Evolutionary conservation across 1,140 invertebrate species (phyloP).

Genomic region (Atta cephalotes): DNA sequence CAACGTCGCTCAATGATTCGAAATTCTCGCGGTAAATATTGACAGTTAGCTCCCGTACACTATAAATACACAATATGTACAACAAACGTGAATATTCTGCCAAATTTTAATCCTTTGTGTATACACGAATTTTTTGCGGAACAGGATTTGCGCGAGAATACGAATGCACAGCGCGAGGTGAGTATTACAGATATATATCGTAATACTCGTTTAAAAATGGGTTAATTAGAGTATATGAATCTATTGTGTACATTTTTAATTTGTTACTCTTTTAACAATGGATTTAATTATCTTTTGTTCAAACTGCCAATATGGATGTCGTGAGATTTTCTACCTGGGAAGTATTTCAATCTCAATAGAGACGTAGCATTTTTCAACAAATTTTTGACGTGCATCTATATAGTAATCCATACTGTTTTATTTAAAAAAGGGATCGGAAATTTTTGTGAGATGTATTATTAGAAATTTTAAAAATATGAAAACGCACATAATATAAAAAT

Average conservation of each 20-base stretch:
- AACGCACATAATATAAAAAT: neutral
- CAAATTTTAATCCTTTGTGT: conserved; percentile 12
- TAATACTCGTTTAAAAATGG: neutral
- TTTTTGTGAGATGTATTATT: neutral
- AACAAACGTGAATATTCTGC: conserved; percentile 21
- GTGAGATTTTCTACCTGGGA: neutral
- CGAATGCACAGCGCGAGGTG: neutral
- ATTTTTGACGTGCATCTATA: neutral
- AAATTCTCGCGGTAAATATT: conserved; percentile 33
- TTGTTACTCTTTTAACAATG: neutral
- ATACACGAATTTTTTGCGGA: neutral
- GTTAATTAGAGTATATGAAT: neutral
- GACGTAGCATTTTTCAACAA: neutral
- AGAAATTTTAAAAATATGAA: neutral
- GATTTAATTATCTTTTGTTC: conserved; percentile 20
- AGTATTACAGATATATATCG: neutral
- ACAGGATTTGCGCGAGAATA: neutral
- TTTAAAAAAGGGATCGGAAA: neutral
- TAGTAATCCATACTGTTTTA: neutral
- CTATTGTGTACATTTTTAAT: neutral
- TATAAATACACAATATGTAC: neutral
- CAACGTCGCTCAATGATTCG: conserved; percentile 34
- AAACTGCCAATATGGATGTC: neutral
- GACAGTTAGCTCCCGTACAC: neutral
- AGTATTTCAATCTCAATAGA: neutral